Evolutionary conservation across 2,888 invertebrate species (phyloP).

Genomic region (Lasioglossum vierecki): DNA sequence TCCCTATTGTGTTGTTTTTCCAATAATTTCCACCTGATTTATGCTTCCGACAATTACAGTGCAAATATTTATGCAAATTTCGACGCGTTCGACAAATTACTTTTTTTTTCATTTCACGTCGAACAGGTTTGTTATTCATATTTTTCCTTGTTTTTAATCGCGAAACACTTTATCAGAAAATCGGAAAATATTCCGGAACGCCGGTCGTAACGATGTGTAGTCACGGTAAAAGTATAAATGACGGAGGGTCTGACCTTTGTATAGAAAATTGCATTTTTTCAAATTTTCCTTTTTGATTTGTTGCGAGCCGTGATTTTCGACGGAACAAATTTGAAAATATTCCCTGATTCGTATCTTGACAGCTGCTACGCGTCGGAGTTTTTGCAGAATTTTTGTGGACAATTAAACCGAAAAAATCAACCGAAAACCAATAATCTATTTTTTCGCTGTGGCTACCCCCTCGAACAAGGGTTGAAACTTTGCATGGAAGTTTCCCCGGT

Average conservation of each 20-base stretch:
- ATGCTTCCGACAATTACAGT: background rate
- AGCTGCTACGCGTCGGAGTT: background rate
- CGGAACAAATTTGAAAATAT: background rate
- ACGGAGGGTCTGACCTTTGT: background rate
- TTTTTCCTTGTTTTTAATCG: background rate
- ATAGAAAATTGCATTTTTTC: background rate
- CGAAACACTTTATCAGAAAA: background rate
- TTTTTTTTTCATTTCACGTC: background rate
- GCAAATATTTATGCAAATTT: background rate
- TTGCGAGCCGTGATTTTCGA: background rate
- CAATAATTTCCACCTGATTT: background rate
- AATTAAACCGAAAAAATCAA: background rate
- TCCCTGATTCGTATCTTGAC: background rate
- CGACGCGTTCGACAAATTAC: background rate
- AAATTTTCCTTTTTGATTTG: background rate
- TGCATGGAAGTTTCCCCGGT: background rate
- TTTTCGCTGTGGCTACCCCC: background rate
- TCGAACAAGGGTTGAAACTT: background rate
- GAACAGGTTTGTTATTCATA: background rate
- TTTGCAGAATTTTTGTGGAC: background rate
- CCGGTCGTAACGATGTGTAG: background rate
- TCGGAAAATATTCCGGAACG: background rate
- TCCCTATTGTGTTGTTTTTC: background rate
- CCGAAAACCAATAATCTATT: background rate
- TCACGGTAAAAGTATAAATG: background rate